A percentile compares a stretch with the other conserved stretches of the same genome.
These are phyloP conservation scores for Folsomia manolachei DNA, from an alignment of 2,888 invertebrate species.

Conservation along the genomic window DNA sequence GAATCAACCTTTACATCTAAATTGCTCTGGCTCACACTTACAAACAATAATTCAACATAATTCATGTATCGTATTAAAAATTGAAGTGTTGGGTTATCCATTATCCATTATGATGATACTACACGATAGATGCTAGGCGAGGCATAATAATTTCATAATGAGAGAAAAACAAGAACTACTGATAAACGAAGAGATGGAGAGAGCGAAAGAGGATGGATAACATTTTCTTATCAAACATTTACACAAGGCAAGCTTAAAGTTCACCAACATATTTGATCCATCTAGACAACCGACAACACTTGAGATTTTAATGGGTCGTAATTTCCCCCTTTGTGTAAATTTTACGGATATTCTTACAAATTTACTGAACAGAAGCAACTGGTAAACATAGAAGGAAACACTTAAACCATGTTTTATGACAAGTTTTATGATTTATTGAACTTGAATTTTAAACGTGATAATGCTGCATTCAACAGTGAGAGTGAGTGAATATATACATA, in stretches of 20 bases:
- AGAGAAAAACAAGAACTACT: not conserved
- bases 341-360: not conserved
- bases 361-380: not conserved
- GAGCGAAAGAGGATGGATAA: too few relatives aligned
- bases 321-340: not conserved
- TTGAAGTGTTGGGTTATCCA: not conserved
- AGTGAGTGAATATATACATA: too few relatives aligned
- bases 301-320: not conserved
- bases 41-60: constrained; percentile 6
- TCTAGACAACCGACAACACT: too few relatives aligned
- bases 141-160: not conserved
- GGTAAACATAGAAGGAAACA: not conserved
- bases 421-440: not conserved
- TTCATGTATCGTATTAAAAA: constrained; percentile 6
- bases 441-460: not conserved
- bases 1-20: constrained; percentile 12
- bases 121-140: too few relatives aligned
- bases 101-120: not conserved
- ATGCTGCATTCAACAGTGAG: too few relatives aligned
- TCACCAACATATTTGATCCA: not conserved
- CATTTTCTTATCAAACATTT: not conserved
- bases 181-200: too few relatives aligned
- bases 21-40: constrained; percentile 7
- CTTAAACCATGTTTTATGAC: not conserved
- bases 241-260: not conserved